Percentiles rank a stretch among this genome's conserved stretches.
Evolutionary conservation across 2,888 invertebrate genomes (phyloP).

Genomic region (Patella ulyssiponensis): DNA sequence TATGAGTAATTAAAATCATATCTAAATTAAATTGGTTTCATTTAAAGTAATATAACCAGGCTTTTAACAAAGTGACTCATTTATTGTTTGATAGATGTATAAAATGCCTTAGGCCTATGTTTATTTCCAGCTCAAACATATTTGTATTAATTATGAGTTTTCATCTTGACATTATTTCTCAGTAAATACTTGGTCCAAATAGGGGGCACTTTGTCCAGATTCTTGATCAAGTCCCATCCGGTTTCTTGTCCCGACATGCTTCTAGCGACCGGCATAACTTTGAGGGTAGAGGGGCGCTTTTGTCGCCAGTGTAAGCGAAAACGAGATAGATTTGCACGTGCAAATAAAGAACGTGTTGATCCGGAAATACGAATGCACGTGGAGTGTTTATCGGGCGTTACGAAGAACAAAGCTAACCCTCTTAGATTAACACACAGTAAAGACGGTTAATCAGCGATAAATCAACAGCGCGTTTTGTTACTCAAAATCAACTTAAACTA

Average conservation of each 20-base stretch:
- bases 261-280: no score
- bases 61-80: no score
- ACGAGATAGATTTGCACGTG: conserved; percentile 5
- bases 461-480: no score
- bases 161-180: not conserved
- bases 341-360: conserved; percentile 3
- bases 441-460: not conserved
- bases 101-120: no score
- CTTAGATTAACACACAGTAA: not conserved
- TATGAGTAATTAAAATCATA: no score
- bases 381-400: conserved; percentile 8
- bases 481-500: no score
- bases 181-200: not conserved
- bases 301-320: not conserved
- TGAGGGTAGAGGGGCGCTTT: no score
- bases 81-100: no score
- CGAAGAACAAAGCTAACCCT: conserved; percentile 2
- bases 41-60: no score
- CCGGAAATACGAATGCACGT: conserved; percentile 9
- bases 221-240: not conserved
- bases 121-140: no score
- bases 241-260: not conserved
- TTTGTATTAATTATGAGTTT: no score
- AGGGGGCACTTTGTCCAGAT: conserved; percentile 2
- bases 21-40: no score